These are phyloP conservation scores for Varanus salvator DNA, from an alignment of 2,113 vertebrate genomes.

Conservation along the genomic window DNA sequence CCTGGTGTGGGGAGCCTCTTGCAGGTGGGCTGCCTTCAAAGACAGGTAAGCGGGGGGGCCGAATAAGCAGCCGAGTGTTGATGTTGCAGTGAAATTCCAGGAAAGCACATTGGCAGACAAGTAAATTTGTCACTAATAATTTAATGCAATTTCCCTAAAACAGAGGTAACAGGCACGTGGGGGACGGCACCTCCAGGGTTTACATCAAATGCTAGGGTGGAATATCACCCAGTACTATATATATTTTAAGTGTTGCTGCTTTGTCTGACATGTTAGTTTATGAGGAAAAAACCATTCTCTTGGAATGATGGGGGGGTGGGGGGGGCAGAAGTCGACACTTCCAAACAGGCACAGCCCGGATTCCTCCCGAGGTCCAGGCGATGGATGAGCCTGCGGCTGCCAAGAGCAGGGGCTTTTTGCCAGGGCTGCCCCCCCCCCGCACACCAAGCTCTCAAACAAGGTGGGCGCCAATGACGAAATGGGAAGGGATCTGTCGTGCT, in stretches of 20 bases:
- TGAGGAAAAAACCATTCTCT: conserved; percentile 75
- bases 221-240: conserved; percentile 80
- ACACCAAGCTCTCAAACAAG: conserved; percentile 54
- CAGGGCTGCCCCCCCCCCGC: conserved; percentile 54
- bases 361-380: background rate
- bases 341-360: conserved; percentile 32
- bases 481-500: conserved; percentile 75
- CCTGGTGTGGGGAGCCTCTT: no score
- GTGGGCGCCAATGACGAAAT: conserved; percentile 71
- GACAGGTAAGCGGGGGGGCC: conserved; percentile 83
- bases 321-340: conserved; percentile 27
- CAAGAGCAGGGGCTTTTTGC: conserved; percentile 50
- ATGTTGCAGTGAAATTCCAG: conserved; percentile 86
- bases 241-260: conserved; percentile 79
- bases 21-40: conserved; percentile 77
- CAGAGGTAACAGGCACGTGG: conserved; percentile 84
- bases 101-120: conserved; percentile 88
- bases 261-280: conserved; percentile 83
- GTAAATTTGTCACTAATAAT: conserved; percentile 90
- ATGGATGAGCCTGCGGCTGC: no score
- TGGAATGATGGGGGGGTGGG: conserved; percentile 70
- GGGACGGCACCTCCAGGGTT: conserved; percentile 85
- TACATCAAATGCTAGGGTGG: conserved; percentile 81
- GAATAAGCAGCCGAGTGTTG: conserved; percentile 85
- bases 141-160: conserved; percentile 89